Evolutionary conservation across 2,113 vertebrate genomes (phyloP).

Genomic region (Paraplagusia blochii): DNA sequence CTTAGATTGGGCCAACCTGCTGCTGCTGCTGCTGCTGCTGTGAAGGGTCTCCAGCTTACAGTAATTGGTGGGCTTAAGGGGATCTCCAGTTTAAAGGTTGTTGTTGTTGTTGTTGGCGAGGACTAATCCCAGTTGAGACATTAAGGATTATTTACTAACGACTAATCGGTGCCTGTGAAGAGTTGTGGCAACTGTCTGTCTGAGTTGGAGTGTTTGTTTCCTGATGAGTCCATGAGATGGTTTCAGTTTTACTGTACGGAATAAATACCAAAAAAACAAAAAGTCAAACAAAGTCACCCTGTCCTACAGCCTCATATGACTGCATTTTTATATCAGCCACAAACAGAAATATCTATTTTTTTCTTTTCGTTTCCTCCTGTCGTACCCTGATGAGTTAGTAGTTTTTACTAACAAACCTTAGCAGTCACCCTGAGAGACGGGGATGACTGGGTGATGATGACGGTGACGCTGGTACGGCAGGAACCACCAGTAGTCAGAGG

Average conservation of each 20-base stretch:
- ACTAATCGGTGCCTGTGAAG: constrained; percentile 14
- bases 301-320: too few relatives aligned
- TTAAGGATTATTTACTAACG: constrained; percentile 46
- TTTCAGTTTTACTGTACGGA: constrained; percentile 2
- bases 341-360: too few relatives aligned
- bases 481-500: too few relatives aligned
- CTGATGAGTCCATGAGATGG: constrained; percentile 6
- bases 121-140: too few relatives aligned
- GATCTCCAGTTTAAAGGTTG: constrained; percentile 20
- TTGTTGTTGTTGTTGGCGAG: constrained; percentile 18
- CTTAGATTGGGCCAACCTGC: too few relatives aligned
- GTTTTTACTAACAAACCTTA: too few relatives aligned
- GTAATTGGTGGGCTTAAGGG: constrained; percentile 53
- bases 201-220: not conserved
- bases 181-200: not conserved
- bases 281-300: constrained; percentile 2
- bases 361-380: too few relatives aligned
- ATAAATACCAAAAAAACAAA: constrained; percentile 6
- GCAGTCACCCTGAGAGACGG: too few relatives aligned
- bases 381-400: too few relatives aligned
- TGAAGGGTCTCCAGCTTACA: constrained; percentile 42
- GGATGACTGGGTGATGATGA: too few relatives aligned
- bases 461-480: too few relatives aligned
- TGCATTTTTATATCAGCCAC: too few relatives aligned
- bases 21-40: constrained; percentile 22